Conservation (phyloP, 2,888 invertebrate species). For the Eupithecia insigniata region DNA sequence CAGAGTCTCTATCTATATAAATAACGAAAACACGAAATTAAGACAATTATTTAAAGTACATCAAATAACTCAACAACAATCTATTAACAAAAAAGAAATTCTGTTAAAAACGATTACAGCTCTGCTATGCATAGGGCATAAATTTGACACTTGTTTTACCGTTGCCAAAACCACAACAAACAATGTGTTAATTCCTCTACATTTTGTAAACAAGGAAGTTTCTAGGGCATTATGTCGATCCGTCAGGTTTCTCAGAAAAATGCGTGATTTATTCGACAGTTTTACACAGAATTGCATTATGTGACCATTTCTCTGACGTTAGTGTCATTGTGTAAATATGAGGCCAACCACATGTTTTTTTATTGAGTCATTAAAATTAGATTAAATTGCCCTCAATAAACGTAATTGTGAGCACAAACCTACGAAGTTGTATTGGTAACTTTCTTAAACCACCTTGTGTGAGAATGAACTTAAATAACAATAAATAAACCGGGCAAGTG, state of each 20-base stretch:
- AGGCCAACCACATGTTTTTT: neutral
- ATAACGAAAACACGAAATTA: too few species aligned
- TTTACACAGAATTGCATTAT: slow-evolving; percentile 16
- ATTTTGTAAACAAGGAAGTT: slow-evolving; percentile 17
- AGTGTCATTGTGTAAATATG: neutral
- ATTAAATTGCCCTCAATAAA: neutral
- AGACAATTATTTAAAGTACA: too few species aligned
- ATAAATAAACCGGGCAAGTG: too few species aligned
- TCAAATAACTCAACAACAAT: too few species aligned
- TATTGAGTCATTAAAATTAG: neutral
- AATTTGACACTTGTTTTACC: too few species aligned
- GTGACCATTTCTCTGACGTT: slow-evolving; percentile 18
- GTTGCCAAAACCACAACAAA: neutral
- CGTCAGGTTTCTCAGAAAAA: slow-evolving; percentile 27
- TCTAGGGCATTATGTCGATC: slow-evolving; percentile 19
- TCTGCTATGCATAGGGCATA: too few species aligned
- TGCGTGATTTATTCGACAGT: slow-evolving; percentile 9
- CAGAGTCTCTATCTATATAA: too few species aligned
- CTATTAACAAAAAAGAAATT: too few species aligned
- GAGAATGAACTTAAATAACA: too few species aligned
- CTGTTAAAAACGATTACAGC: too few species aligned
- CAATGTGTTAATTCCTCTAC: neutral
- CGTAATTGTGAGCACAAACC: neutral
- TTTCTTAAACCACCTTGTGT: neutral
- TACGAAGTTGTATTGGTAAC: neutral